Base-by-base conservation (phyloP, 1,140 invertebrate genomes). In the Halotydeus destructor region DNA sequence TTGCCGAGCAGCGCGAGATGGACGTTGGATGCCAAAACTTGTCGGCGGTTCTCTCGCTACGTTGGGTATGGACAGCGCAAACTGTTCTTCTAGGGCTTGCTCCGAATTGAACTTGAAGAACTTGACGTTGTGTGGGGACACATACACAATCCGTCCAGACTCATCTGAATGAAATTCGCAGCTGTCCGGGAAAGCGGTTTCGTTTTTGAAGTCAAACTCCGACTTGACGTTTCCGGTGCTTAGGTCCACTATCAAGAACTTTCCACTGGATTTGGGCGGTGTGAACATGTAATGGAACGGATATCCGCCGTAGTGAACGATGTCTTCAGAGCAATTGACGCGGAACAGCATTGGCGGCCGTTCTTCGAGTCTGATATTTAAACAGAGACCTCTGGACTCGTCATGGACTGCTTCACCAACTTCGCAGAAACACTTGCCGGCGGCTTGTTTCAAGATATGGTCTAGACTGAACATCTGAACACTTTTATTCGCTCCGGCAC, bases 131-230 rank as follows among this genome's bases (percentile, higher is more conserved):
- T 34, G 14, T 16, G 5, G 14, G 5, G 33, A 34, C 14, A 16
- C 33, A 30, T 44, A 31, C 3, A 44, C 14, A 8, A 44, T 14
- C 38, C 43, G 26, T 16, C 35, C 43, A 18, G 32, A 37, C 37
- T 38, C 43, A 38, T 44, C 43, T 23, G 35, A 22, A 21, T 44
- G 43, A 14, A 44, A 44, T 19, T n/a, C 18, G 3, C 28, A 14
- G 23, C 24, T 16, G 19, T 38, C 35, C 5, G 34, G 24, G 27
- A 38, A 25, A n/a, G 34, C 31, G 14, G 18, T 38, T 4, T 8
- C 21, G 24, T 16, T 38, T 8, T 24, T 34, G 26, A 38, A 25
- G 32, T 37, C 24, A n/a, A 44, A 19, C 21, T 32, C 33, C 24
- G 24, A 21, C 5, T 41, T 14, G 8, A 8, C 12, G 22, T 41